Evolutionary conservation across 2,113 vertebrate species (phyloP).

Genomic region (Microcebus tavaratra): DNA sequence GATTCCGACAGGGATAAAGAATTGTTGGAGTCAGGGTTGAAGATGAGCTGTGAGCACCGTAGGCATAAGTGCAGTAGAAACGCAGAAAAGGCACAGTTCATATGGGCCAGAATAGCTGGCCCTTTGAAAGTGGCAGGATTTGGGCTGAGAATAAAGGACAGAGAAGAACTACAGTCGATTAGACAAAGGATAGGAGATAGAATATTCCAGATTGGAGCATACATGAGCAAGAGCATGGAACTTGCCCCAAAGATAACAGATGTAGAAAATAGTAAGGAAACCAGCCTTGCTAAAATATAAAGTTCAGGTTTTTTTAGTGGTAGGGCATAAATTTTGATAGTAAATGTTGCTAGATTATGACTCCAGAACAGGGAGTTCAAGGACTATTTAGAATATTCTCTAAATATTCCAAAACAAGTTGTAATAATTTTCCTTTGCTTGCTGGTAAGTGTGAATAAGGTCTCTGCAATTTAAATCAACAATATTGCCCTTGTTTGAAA

Average conservation of each 20-base stretch:
- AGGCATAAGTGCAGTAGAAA: background rate
- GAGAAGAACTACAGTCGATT: background rate
- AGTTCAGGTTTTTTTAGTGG: background rate
- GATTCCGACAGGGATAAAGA: background rate
- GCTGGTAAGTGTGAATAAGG: background rate
- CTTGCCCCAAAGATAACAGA: background rate
- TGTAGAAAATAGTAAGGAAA: constrained; percentile 14
- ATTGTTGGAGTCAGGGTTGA: background rate
- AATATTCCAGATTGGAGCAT: background rate
- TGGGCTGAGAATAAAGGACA: constrained; percentile 17
- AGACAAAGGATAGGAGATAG: background rate
- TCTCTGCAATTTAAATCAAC: constrained; percentile 27
- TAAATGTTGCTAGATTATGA: background rate
- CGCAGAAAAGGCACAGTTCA: background rate
- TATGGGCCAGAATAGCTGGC: background rate
- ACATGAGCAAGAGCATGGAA: background rate
- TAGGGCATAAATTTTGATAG: background rate
- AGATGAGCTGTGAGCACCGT: background rate
- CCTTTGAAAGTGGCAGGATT: background rate
- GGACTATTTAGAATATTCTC: background rate
- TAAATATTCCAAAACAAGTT: background rate
- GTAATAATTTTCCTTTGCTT: background rate
- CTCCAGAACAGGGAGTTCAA: background rate
- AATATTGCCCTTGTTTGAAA: constrained; percentile 43
- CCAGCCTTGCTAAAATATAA: background rate